phyloP scores from a whole-genome alignment of 2,113 vertebrate species.

The Elephantulus edwardii region DNA sequence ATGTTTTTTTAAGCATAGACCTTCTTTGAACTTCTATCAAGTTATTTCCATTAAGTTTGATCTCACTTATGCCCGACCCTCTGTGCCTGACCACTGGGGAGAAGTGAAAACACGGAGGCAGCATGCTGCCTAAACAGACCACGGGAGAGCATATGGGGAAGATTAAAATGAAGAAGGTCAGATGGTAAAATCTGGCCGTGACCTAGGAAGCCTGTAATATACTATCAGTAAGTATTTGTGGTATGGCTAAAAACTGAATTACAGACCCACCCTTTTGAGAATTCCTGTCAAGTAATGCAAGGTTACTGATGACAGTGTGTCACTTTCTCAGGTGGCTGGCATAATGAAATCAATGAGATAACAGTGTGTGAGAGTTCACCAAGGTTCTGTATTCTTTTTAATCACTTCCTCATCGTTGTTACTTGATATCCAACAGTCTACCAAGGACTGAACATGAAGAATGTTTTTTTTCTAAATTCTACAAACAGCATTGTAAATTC shows the following conservation, averaged over 20 bases:
- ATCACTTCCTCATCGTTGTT: neutral
- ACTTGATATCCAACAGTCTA: neutral
- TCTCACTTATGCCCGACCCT: neutral
- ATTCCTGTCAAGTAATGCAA: neutral
- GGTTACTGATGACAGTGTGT: neutral
- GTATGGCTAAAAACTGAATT: neutral
- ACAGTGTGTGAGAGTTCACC: neutral
- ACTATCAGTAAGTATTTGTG: neutral
- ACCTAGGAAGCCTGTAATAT: neutral
- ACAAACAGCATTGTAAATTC: neutral
- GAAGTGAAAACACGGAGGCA: neutral
- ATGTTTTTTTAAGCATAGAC: neutral
- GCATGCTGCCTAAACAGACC: neutral
- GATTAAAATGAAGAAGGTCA: neutral
- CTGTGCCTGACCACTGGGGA: neutral
- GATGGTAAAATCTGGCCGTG: neutral
- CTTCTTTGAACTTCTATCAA: neutral
- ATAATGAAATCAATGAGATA: neutral
- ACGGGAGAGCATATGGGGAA: neutral
- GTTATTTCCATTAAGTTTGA: neutral
- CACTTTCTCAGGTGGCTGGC: neutral
- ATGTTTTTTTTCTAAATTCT: neutral
- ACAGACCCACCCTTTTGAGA: neutral
- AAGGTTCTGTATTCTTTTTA: neutral
- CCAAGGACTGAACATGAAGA: neutral